These are phyloP conservation scores for Bos javanicus DNA, from an alignment of 2,113 vertebrate genomes.

Conservation along the genomic window DNA sequence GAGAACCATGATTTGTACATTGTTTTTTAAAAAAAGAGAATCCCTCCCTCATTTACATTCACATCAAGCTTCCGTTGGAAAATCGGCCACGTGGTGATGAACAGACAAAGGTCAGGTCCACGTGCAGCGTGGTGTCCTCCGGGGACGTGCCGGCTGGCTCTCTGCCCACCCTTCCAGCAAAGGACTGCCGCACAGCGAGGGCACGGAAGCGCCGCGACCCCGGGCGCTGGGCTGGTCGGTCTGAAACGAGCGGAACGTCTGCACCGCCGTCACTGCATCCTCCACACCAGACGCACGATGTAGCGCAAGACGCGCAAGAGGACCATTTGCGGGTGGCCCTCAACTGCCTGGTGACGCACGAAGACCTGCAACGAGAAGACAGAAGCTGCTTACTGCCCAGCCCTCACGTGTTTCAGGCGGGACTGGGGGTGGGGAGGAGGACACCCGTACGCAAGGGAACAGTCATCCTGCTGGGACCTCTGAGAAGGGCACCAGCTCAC, in stretches of 20 bases:
- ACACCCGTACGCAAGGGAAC: accelerated
- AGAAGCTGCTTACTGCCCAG: background rate
- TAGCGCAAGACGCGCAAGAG: slow-evolving; percentile 81
- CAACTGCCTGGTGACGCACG: slow-evolving; percentile 64
- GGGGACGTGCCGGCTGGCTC: background rate
- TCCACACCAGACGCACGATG: slow-evolving; percentile 82
- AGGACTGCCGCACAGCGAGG: background rate
- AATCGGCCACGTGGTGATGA: background rate
- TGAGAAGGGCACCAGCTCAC: accelerated
- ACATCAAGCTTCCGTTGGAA: slow-evolving; percentile 32
- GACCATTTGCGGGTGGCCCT: slow-evolving; percentile 73
- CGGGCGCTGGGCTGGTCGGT: background rate
- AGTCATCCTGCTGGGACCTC: accelerated
- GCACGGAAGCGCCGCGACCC: background rate
- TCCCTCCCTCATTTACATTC: slow-evolving; percentile 64
- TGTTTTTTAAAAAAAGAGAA: background rate
- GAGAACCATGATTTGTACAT: slow-evolving; percentile 27
- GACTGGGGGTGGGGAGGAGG: accelerated
- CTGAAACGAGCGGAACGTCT: slow-evolving; percentile 15
- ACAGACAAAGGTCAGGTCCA: background rate
- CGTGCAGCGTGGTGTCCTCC: background rate
- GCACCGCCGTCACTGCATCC: slow-evolving; percentile 73
- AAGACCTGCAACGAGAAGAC: slow-evolving; percentile 76
- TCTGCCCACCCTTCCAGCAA: background rate
- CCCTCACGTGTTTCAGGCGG: background rate